phyloP scores from a whole-genome alignment of 2,888 invertebrate genomes.

The Athetis lepigone region DNA sequence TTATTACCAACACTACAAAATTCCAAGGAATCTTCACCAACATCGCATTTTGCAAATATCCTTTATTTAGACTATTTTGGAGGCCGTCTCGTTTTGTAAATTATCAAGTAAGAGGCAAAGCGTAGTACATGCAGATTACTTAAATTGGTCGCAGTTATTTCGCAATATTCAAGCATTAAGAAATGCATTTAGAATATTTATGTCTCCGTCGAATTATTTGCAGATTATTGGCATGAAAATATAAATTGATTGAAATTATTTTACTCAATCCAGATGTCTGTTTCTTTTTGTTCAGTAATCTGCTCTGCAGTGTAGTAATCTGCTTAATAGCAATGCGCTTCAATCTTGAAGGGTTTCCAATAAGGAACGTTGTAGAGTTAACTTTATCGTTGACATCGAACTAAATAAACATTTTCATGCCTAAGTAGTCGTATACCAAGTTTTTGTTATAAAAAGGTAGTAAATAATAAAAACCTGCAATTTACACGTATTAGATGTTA shows the following conservation, averaged over 20 bases:
- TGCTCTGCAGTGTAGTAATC: too few relatives aligned
- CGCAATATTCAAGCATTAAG: constrained; percentile 33
- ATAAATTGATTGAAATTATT: constrained; percentile 22
- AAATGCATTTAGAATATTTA: constrained; percentile 32
- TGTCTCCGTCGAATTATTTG: constrained; percentile 8
- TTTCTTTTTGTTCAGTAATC: too few relatives aligned
- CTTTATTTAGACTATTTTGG: constrained; percentile 48
- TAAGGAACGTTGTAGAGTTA: too few relatives aligned
- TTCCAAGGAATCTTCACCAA: constrained; percentile 1
- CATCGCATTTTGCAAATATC: constrained; percentile 36
- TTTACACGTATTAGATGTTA: too few relatives aligned
- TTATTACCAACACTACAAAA: constrained; percentile 6
- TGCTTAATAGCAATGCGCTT: too few relatives aligned
- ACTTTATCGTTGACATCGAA: neutral
- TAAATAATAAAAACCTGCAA: too few relatives aligned
- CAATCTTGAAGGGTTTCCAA: too few relatives aligned
- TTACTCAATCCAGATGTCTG: neutral
- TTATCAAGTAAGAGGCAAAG: constrained; percentile 54
- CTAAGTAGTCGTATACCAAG: too few relatives aligned
- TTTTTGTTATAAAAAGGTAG: too few relatives aligned
- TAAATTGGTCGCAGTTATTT: constrained; percentile 41
- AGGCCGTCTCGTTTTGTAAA: constrained; percentile 47
- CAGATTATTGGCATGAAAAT: constrained; percentile 33
- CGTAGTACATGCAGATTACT: constrained; percentile 42
- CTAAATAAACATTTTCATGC: too few relatives aligned